Evolutionary conservation across 2,797 vertebrate genomes (phyloP), one percentile per base, ranked within the genome.

Genomic region (Acestrorhynchus altus): DNA sequence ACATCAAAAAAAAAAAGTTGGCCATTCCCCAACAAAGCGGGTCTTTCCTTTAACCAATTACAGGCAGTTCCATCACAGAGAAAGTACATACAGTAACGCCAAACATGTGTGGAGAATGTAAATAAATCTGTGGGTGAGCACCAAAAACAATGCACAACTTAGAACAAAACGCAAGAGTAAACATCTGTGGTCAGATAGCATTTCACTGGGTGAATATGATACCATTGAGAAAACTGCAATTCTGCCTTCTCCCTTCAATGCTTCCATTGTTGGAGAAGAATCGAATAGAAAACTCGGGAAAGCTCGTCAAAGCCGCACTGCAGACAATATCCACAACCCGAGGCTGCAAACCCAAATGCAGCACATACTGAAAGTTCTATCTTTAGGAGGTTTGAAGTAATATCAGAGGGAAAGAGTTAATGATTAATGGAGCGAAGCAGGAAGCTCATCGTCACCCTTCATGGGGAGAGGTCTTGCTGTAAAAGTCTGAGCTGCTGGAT

Each of bases 91-190:
- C 13, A 16, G 28, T 74, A 31, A 52, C 18, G 40, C 4, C 63
- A 79, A 79, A 74, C 56, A 68, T 20, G 49, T 67, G 65, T n/a
- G 4, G 44, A 28, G 8, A 65, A 49, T 26, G 44, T 67, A 67
- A 67, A 67, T 67, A 47, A 47, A 66, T 28, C 64, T 4, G 5
- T 28, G 8, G 12, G 18, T 16, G 42, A 65, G n/a, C 12, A 67
- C 11, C 24, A 49, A 49, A 18, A 18, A 67, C 44, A 31, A 49
- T 49, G 63, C 44, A n/a, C 1, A 8, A n/a, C 31, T 20, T 13
- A 44, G 24, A 51, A 28, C 44, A 67, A 49, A 67, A 67, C 16
- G 44, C 15, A 49, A 18, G 44, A 12, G 22, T 49, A 49, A 18
- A 22, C 44, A 67, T 67, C 24, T 67, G 65, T 67, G 65, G 65